Evolutionary conservation across 2,888 invertebrate species (phyloP).

Genomic region (Apodemia zela): DNA sequence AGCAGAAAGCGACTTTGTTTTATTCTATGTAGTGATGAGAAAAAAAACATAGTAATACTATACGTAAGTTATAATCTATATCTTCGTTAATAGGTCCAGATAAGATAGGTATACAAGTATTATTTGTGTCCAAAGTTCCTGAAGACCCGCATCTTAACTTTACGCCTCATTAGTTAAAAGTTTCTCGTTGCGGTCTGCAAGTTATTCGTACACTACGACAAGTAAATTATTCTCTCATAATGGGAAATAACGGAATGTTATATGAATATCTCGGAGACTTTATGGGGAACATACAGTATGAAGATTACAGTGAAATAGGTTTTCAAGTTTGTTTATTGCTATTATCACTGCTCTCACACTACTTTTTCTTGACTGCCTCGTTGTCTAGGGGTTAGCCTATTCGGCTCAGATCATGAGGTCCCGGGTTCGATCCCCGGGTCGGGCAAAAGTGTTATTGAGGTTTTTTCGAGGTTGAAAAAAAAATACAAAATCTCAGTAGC

Average conservation of each 20-base stretch:
- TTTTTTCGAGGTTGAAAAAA: too few species aligned
- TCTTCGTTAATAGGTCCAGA: neutral
- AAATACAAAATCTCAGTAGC: too few species aligned
- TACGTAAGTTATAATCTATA: too few species aligned
- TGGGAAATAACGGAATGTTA: constrained; percentile 5
- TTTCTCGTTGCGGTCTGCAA: neutral
- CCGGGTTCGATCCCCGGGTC: too few species aligned
- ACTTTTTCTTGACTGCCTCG: too few species aligned
- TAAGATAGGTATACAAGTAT: neutral
- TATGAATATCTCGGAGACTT: neutral
- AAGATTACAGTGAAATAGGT: neutral
- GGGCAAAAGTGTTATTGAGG: too few species aligned
- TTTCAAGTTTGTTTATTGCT: neutral
- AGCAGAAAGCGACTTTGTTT: too few species aligned
- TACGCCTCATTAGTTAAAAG: constrained; percentile 4
- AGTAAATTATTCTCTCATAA: constrained; percentile 6
- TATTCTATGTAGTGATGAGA: too few species aligned
- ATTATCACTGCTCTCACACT: neutral
- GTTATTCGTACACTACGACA: constrained; percentile 5
- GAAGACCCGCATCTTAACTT: constrained; percentile 1
- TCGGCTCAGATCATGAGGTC: too few species aligned
- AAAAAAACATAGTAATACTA: too few species aligned
- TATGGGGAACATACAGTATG: neutral
- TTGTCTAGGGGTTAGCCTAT: too few species aligned
- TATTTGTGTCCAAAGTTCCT: neutral